phyloP scores from a whole-genome alignment of 2,113 vertebrate species.

The Perognathus longimembris region DNA sequence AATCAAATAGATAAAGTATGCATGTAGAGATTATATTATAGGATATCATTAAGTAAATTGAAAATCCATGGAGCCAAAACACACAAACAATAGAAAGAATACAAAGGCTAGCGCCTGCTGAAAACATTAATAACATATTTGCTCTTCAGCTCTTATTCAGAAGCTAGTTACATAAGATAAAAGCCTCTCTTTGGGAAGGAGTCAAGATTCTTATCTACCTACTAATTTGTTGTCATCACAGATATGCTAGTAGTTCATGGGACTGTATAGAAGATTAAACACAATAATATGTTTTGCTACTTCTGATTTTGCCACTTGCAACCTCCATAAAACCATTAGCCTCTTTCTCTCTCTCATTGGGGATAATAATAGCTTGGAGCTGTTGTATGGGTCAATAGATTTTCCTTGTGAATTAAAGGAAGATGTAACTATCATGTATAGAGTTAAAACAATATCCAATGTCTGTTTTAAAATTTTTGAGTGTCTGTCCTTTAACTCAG shows the following conservation, averaged over 20 bases:
- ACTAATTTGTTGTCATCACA: slow-evolving; percentile 17
- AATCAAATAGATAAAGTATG: background rate
- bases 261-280: background rate
- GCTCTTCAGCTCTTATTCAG: slow-evolving; percentile 8
- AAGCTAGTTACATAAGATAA: background rate
- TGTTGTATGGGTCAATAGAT: slow-evolving; percentile 45
- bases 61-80: background rate
- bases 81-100: background rate
- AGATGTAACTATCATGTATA: slow-evolving; percentile 49
- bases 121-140: background rate
- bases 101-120: background rate
- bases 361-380: slow-evolving; percentile 46
- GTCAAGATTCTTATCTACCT: background rate
- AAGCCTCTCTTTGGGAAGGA: background rate
- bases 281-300: slow-evolving; percentile 46
- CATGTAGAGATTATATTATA: background rate
- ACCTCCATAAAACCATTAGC: background rate
- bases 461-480: slow-evolving; percentile 6
- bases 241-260: background rate
- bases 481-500: background rate
- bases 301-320: slow-evolving; percentile 33
- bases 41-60: background rate
- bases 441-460: slow-evolving; percentile 28
- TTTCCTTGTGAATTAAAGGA: slow-evolving; percentile 53
- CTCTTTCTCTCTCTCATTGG: slow-evolving; percentile 39